These are phyloP conservation scores for Morone saxatilis DNA, from an alignment of 2,113 vertebrate genomes.

Conservation along the genomic window DNA sequence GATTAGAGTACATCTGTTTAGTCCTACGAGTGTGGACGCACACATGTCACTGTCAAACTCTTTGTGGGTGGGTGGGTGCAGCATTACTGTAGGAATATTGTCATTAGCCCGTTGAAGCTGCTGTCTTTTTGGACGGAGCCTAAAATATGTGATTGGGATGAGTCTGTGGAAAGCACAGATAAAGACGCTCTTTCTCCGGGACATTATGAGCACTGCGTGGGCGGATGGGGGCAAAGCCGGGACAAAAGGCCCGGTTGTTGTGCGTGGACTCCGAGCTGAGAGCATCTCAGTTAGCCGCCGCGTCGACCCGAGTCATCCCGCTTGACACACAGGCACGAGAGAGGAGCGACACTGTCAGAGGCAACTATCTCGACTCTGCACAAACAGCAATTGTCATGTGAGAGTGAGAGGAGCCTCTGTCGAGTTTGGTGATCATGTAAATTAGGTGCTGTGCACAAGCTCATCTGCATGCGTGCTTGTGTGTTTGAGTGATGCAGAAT, in stretches of 20 bases:
- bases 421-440: conserved; percentile 35
- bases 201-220: conserved; percentile 77
- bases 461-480: conserved; percentile 5
- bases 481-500: neutral
- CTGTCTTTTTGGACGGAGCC: conserved; percentile 52
- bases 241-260: conserved; percentile 82
- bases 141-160: conserved; percentile 71
- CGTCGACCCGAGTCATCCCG: conserved; percentile 49
- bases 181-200: conserved; percentile 77
- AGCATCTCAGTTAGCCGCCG: conserved; percentile 59
- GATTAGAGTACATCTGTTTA: conserved; percentile 13
- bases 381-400: conserved; percentile 56
- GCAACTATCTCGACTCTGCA: conserved; percentile 28
- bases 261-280: conserved; percentile 55
- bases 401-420: conserved; percentile 48
- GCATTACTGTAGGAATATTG: conserved; percentile 59
- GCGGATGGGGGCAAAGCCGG: conserved; percentile 54
- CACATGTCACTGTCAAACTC: conserved; percentile 35
- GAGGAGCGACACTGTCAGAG: conserved; percentile 46
- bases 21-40: neutral
- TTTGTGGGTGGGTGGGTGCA: conserved; percentile 33
- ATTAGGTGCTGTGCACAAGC: conserved; percentile 35
- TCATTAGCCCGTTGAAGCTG: conserved; percentile 66
- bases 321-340: conserved; percentile 57
- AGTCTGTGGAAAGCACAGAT: conserved; percentile 70